Evolutionary conservation across 2,797 vertebrate species (phyloP).

Genomic region (Pangasius larnaudii): DNA sequence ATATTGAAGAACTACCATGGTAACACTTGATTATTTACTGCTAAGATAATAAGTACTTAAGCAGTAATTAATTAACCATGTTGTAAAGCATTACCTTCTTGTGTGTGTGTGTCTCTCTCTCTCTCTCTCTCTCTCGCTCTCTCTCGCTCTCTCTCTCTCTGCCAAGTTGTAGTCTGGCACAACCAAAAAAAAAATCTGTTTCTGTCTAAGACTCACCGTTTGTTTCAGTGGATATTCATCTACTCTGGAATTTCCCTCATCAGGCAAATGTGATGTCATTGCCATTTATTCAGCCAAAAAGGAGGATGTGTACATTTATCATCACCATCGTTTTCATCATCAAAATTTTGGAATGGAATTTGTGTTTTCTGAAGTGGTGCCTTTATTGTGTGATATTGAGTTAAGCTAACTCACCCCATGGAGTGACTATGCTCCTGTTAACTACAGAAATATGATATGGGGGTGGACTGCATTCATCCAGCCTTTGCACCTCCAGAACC

Average conservation of each 20-base stretch:
- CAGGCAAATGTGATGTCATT: constrained; percentile 2
- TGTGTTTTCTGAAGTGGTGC: background rate
- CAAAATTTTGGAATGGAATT: background rate
- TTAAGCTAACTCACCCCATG: background rate
- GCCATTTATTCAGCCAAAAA: constrained; percentile 16
- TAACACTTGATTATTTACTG: background rate
- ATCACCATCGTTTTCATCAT: constrained; percentile 21
- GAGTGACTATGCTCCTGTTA: constrained; percentile 12
- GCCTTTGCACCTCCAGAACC: constrained; percentile 29
- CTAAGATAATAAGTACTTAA: background rate
- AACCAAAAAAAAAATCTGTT: background rate
- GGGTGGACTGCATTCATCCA: constrained; percentile 36
- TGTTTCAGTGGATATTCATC: background rate
- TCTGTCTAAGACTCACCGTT: background rate
- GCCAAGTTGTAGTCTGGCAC: background rate
- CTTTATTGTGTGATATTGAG: background rate
- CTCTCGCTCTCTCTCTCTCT: background rate
- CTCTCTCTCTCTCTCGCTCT: background rate
- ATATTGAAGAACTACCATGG: background rate
- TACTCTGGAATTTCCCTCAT: background rate
- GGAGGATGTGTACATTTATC: constrained; percentile 26
- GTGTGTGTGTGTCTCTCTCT: no score
- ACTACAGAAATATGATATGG: constrained; percentile 19
- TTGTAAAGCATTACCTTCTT: background rate
- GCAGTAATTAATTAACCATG: background rate